Evolutionary conservation across 1,140 invertebrate genomes (phyloP).

Genomic region (Zophobas morio): DNA sequence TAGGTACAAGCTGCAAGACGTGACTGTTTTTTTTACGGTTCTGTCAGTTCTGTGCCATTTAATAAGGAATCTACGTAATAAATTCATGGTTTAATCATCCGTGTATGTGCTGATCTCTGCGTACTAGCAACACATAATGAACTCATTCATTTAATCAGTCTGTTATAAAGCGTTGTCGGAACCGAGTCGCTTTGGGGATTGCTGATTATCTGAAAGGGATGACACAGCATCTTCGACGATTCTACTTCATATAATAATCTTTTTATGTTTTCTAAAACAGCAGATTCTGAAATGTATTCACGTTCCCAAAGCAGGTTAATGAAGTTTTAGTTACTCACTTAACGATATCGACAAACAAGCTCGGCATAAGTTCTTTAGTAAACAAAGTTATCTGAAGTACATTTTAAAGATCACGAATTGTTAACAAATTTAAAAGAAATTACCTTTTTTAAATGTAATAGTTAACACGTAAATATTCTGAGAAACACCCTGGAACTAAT

Average conservation of each 20-base stretch:
- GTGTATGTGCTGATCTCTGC: constrained; percentile 19
- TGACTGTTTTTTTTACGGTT: too few species aligned
- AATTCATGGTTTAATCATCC: constrained; percentile 18
- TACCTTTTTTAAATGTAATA: too few species aligned
- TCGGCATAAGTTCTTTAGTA: too few species aligned
- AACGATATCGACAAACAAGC: neutral
- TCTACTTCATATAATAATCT: neutral
- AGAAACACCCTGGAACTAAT: neutral
- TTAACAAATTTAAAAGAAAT: neutral
- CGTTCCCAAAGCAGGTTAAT: neutral
- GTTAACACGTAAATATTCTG: neutral
- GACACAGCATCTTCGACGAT: constrained; percentile 3
- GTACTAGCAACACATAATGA: constrained; percentile 7
- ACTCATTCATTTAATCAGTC: constrained; percentile 27
- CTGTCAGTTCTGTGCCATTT: neutral
- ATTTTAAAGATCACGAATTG: too few species aligned
- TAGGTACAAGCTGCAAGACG: too few species aligned
- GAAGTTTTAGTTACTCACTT: neutral
- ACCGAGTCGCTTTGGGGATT: neutral
- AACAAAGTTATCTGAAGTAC: too few species aligned
- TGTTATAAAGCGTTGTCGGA: constrained; percentile 21
- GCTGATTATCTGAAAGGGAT: constrained; percentile 24
- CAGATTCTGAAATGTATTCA: neutral
- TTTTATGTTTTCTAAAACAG: neutral
- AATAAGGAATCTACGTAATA: constrained; percentile 1